Conservation (phyloP, 2,113 vertebrate genomes). For the Loxodonta africana region DNA sequence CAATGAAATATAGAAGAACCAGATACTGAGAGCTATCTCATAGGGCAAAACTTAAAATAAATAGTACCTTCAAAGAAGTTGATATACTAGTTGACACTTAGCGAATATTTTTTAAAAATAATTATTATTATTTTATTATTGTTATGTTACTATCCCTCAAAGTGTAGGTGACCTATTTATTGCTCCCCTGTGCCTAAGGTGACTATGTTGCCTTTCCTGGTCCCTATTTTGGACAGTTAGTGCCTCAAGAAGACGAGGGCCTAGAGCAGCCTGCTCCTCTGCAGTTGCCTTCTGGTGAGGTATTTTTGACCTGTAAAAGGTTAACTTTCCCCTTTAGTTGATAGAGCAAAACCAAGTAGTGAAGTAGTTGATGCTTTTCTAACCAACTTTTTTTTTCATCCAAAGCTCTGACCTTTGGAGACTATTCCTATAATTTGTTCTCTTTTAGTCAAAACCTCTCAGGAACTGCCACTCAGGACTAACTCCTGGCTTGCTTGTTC, state of each 20-base stretch:
- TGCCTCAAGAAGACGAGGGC: not conserved
- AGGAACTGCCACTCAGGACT: no score
- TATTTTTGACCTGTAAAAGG: no score
- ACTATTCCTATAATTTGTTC: not conserved
- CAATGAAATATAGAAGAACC: not conserved
- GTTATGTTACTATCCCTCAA: not conserved
- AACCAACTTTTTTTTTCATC: not conserved
- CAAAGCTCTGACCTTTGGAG: not conserved
- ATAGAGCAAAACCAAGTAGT: not conserved
- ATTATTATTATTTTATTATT: not conserved
- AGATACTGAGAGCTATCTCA: not conserved
- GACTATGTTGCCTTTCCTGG: not conserved
- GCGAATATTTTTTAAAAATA: not conserved
- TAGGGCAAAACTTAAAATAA: not conserved
- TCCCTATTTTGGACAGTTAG: not conserved
- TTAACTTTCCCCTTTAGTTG: not conserved
- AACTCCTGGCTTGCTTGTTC: not conserved
- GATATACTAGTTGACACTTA: not conserved
- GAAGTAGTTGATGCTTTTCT: not conserved
- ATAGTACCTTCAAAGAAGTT: not conserved
- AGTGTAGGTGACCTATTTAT: not conserved
- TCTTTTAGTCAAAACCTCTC: not conserved
- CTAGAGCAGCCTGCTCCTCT: no score
- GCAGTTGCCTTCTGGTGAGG: not conserved
- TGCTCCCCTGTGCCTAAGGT: rapidly evolving